These are phyloP conservation scores for Ormyrus nitidulus DNA, from an alignment of 2,888 invertebrate species.

Conservation along the genomic window DNA sequence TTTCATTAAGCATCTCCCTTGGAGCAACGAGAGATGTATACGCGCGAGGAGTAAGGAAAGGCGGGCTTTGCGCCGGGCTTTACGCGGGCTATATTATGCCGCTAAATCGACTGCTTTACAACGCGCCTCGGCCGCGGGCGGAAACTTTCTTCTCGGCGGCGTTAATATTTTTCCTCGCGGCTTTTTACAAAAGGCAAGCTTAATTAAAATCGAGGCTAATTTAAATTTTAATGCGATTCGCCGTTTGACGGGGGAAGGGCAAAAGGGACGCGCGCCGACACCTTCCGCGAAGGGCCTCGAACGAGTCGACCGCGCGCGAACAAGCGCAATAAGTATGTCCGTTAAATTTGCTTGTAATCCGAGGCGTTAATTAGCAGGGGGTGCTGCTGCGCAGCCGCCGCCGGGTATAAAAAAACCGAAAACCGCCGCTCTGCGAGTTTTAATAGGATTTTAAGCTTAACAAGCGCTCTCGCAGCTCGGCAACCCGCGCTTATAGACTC, in stretches of 20 bases:
- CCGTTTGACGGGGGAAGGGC: not conserved
- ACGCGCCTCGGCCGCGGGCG: not conserved
- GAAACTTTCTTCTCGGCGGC: not conserved
- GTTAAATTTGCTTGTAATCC: no score
- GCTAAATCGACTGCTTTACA: constrained; percentile 37
- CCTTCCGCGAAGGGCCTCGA: no score
- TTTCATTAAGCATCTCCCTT: constrained; percentile 30
- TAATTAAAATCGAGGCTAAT: constrained; percentile 27
- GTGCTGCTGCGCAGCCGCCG: no score
- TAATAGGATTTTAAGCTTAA: constrained; percentile 11
- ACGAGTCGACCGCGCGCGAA: no score
- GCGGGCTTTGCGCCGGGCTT: not conserved
- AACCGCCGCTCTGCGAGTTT: not conserved
- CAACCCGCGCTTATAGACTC: no score
- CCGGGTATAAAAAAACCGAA: not conserved
- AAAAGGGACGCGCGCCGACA: no score
- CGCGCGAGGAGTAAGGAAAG: not conserved
- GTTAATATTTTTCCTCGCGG: constrained; percentile 11
- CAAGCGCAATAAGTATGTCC: no score
- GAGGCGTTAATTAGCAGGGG: no score
- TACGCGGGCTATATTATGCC: not conserved
- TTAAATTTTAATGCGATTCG: constrained; percentile 32
- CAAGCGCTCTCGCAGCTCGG: not conserved
- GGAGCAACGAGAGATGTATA: not conserved
- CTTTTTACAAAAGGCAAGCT: not conserved